Conservation (phyloP, 2,888 invertebrate genomes). For the Oithona nana region DNA sequence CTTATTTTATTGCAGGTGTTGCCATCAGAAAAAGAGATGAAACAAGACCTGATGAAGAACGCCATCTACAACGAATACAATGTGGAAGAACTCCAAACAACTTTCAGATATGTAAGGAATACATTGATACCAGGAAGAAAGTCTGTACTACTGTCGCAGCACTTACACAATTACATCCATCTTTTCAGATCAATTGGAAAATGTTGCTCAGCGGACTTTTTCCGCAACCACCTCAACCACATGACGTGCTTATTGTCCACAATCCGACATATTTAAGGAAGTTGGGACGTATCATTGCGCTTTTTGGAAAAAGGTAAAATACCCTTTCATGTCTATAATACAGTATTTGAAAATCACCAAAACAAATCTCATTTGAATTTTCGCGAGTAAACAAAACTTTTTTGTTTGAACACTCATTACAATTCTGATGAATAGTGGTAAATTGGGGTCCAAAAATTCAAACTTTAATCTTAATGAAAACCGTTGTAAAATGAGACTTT, state of each 20-base stretch:
- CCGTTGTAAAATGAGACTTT: too few species aligned
- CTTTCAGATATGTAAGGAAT: constrained; percentile 6
- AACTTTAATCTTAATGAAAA: too few species aligned
- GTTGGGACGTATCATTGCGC: constrained; percentile 3
- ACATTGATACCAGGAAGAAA: too few species aligned
- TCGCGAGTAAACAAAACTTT: too few species aligned
- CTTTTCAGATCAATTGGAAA: constrained; percentile 14
- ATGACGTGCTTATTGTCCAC: constrained; percentile 1
- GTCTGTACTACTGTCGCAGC: too few species aligned
- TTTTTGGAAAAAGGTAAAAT: constrained; percentile 8
- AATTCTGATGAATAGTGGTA: too few species aligned
- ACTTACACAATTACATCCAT: not conserved
- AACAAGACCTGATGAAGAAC: constrained; percentile 4
- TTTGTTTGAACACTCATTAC: too few species aligned
- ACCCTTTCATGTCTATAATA: too few species aligned
- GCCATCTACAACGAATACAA: constrained; percentile 11
- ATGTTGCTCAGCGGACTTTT: constrained; percentile 1
- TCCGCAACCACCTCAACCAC: not conserved
- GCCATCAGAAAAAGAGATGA: constrained; percentile 10
- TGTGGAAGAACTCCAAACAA: not conserved
- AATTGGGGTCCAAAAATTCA: too few species aligned
- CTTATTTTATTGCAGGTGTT: constrained; percentile 5
- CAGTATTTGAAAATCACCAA: too few species aligned
- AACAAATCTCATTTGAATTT: too few species aligned
- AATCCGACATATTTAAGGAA: constrained; percentile 10